These are phyloP conservation scores for Hyppa rectilinea DNA, from an alignment of 2,888 invertebrate genomes.

Conservation along the genomic window DNA sequence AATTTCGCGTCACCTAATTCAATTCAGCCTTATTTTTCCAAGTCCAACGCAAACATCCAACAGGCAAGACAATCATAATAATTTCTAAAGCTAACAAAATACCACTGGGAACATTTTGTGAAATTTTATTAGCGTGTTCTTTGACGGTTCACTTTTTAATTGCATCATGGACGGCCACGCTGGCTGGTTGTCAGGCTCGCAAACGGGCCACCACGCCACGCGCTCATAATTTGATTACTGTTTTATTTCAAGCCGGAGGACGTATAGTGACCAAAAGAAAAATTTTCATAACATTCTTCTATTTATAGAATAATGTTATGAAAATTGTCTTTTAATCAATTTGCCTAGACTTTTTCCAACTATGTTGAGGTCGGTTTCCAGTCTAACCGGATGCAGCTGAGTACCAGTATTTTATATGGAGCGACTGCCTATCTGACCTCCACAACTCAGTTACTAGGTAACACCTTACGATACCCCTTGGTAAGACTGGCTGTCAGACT, in stretches of 20 bases:
- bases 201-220: constrained; percentile 22
- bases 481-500: no score
- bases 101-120: constrained; percentile 46
- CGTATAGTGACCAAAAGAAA: not conserved
- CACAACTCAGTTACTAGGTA: no score
- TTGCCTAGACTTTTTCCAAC: no score
- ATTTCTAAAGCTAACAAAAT: constrained; percentile 49
- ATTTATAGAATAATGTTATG: no score
- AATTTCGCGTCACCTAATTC: constrained; percentile 30
- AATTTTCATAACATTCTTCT: not conserved
- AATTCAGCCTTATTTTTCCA: constrained; percentile 46
- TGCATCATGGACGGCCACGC: constrained; percentile 58
- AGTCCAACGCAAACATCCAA: constrained; percentile 47
- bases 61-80: constrained; percentile 34
- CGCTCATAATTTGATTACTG: constrained; percentile 45
- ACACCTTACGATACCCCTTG: no score
- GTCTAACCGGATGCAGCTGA: no score
- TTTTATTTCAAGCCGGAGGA: constrained; percentile 43
- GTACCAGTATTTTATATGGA: no score
- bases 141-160: constrained; percentile 68
- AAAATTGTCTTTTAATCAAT: no score
- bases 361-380: no score
- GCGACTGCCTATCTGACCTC: no score
- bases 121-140: constrained; percentile 62
- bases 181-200: constrained; percentile 16